A percentile compares a stretch with the other conserved stretches of the same genome.
phyloP scores from a whole-genome alignment of 2,113 vertebrate species.

The Monarcha castaneiventris region DNA sequence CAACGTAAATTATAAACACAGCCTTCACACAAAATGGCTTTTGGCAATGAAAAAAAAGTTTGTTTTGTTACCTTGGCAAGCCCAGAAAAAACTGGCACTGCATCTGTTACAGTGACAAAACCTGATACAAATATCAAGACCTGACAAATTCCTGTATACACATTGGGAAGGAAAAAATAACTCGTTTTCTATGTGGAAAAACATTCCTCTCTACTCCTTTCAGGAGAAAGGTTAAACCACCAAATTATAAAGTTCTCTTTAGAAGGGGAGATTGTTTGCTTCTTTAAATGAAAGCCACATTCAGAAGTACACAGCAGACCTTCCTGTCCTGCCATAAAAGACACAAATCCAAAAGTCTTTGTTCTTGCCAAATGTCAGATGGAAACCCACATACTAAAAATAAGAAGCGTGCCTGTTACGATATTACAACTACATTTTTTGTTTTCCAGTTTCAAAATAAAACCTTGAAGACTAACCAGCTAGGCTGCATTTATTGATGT shows the following conservation, averaged over 20 bases:
- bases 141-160: neutral
- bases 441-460: neutral
- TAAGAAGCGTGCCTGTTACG: neutral
- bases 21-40: neutral
- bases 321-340: neutral
- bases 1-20: slow-evolving; percentile 9
- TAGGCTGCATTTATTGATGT: neutral
- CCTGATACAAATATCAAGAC: neutral
- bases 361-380: neutral
- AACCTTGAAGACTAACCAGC: neutral
- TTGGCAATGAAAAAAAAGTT: neutral
- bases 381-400: neutral
- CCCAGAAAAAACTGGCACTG: neutral
- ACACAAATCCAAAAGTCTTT: neutral
- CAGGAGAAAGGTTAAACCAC: neutral
- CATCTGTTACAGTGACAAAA: neutral
- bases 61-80: fast-evolving
- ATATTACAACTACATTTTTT: neutral
- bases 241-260: neutral
- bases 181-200: neutral
- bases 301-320: neutral
- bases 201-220: neutral
- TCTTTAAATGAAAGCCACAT: neutral
- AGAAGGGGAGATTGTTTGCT: neutral
- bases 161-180: neutral